A percentile compares a stretch with the other conserved stretches of the same genome.
Conservation (phyloP, 2,888 invertebrate species). For the Ophioninae sp. region DNA sequence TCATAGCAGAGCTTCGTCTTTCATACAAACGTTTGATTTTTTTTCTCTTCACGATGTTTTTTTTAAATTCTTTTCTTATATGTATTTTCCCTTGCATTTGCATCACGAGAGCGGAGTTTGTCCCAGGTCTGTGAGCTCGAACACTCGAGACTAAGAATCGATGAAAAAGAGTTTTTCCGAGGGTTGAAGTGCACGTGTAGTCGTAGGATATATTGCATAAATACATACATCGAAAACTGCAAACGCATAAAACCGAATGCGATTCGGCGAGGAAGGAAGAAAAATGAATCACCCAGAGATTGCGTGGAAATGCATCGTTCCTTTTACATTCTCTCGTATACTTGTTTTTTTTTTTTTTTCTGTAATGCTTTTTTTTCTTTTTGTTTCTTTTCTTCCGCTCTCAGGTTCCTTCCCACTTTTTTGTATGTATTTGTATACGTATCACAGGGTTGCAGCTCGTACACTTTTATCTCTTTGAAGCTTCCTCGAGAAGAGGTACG, state of each 20-base stretch:
- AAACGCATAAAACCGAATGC: slow-evolving; percentile 52
- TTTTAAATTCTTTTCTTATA: background rate
- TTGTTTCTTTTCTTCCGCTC: background rate
- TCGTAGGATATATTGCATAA: slow-evolving; percentile 9
- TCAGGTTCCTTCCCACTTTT: background rate
- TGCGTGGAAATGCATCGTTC: slow-evolving; percentile 72
- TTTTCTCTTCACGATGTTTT: background rate
- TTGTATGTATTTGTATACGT: slow-evolving; percentile 46
- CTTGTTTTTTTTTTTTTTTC: slow-evolving; percentile 11
- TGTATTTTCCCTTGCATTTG: slow-evolving; percentile 36
- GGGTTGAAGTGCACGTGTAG: slow-evolving; percentile 24
- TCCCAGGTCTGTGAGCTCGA: slow-evolving; percentile 24
- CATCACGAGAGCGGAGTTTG: slow-evolving; percentile 20
- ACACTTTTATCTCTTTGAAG: slow-evolving; percentile 43
- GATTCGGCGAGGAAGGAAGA: slow-evolving; percentile 64
- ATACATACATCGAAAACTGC: slow-evolving; percentile 16
- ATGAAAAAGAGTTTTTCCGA: slow-evolving; percentile 53
- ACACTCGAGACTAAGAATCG: slow-evolving; percentile 55
- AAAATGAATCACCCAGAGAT: slow-evolving; percentile 67
- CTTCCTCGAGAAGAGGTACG: slow-evolving; percentile 11
- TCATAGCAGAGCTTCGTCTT: slow-evolving; percentile 25
- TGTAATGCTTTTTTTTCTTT: no score
- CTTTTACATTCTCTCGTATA: slow-evolving; percentile 37
- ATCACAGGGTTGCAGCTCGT: slow-evolving; percentile 36
- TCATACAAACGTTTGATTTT: slow-evolving; percentile 17